Base-by-base conservation (phyloP, 2,797 vertebrate genomes). In the Pogoniulus pusillus region DNA sequence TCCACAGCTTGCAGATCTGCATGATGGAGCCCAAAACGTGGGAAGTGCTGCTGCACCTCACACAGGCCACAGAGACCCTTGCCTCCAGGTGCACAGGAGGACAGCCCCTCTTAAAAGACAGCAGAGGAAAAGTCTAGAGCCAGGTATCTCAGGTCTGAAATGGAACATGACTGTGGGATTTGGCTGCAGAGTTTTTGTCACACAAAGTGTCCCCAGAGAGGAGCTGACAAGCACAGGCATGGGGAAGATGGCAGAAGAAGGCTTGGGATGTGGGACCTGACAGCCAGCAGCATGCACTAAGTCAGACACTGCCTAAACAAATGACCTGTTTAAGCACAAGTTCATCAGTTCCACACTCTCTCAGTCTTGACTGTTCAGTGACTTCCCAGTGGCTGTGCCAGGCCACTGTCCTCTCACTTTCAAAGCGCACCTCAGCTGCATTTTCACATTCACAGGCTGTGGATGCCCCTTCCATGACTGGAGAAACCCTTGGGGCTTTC, bases 401-500 rank as follows among this genome's bases (percentile, higher is more conserved):
- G 73, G 73, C 88, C 43, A 23, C 84, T 69, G 60, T 35, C 68
- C 87, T 96, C 86, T 93, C 87, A 83, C 82, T 96, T 94, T 93
- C 79, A 49, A 76, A 81, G 53, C 55, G 47, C 65, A 87, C 47
- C 39, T 82, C 60, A 49, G 66, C 72, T 89, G 69, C 63, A 10
- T 85, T 95, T 90, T 95, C 88, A 90, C 63, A 64, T 82, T 93
- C 84, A 37, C 30, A 78, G 63, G 59, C 73, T 69, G 29, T 73
- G 64, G 84, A 68, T 90, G 60, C 59, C 93, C 91, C 82, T 91
- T 75, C 79, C 47, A 1, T 78, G 82, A 91, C 84, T 85, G 84
- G 73, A 87, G 84, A 96, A 95, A 89, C 63, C 88, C 91, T 64
- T 76, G 79, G 66, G 90, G 79, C 82, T 96, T 96, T 95, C 94